Evolutionary conservation across 2,113 vertebrate genomes (phyloP).

Genomic region (Podarcis muralis): DNA sequence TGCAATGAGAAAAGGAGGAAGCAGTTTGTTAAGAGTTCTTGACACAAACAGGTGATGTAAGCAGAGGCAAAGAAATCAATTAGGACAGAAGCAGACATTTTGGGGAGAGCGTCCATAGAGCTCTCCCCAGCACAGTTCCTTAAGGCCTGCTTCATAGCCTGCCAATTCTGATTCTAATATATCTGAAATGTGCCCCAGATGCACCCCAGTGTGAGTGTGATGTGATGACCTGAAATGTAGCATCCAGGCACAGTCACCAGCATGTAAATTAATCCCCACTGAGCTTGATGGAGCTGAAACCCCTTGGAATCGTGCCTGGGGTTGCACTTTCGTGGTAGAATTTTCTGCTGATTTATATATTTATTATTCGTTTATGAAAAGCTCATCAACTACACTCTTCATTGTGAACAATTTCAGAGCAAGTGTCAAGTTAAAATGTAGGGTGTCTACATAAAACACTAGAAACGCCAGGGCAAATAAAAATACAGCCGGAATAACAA

Average conservation of each 20-base stretch:
- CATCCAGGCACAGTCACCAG: not conserved
- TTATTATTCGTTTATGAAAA: no score
- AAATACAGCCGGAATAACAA: no score
- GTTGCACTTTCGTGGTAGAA: not conserved
- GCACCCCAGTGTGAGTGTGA: conserved; percentile 35
- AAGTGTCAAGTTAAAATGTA: no score
- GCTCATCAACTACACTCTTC: not conserved
- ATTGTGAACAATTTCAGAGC: not conserved
- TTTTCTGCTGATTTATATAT: not conserved
- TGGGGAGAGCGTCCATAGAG: not conserved
- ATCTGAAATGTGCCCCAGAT: not conserved
- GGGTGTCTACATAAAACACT: no score
- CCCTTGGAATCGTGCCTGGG: not conserved
- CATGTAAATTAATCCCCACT: not conserved
- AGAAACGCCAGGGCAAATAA: no score
- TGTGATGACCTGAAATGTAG: conserved; percentile 30
- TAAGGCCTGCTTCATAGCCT: not conserved
- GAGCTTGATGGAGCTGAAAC: not conserved
- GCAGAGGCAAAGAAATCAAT: not conserved
- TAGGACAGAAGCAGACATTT: no score
- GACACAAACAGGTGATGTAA: not conserved
- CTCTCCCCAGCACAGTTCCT: not conserved
- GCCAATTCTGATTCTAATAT: not conserved
- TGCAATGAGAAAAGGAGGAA: not conserved
- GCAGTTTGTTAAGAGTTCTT: not conserved